Evolutionary conservation across 1,140 invertebrate species (phyloP).

Genomic region (Brachionus asplanchnoidis): DNA sequence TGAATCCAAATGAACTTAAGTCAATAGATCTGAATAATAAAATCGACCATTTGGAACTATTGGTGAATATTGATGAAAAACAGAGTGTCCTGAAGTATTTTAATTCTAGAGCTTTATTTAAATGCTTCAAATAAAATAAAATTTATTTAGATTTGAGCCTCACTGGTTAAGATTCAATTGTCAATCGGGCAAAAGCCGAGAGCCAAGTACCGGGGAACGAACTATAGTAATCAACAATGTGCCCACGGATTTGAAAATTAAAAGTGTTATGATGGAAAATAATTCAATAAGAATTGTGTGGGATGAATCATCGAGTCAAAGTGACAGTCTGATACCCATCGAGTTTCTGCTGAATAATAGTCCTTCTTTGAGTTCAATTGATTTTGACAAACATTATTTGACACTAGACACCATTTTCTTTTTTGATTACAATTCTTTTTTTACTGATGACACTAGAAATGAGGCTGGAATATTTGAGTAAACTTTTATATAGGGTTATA

Average conservation of each 20-base stretch:
- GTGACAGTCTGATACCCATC: not conserved
- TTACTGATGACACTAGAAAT: not conserved
- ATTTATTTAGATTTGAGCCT: slow-evolving; percentile 15
- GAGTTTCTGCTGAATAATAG: not conserved
- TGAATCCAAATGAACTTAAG: not conserved
- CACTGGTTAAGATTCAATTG: slow-evolving; percentile 38
- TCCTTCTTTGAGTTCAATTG: not conserved
- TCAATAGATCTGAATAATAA: not conserved
- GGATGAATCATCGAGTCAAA: not conserved
- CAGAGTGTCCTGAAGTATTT: not conserved
- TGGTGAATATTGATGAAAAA: not conserved
- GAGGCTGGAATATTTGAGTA: slow-evolving; percentile 3
- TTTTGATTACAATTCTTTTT: slow-evolving; percentile 10
- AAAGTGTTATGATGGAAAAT: not conserved
- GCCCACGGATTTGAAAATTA: not conserved
- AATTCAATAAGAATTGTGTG: not conserved
- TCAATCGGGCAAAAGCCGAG: slow-evolving; percentile 18
- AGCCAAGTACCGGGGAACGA: slow-evolving; percentile 16
- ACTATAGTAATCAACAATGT: slow-evolving; percentile 4
- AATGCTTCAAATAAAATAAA: not conserved
- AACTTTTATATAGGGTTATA: not conserved
- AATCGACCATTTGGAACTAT: not conserved
- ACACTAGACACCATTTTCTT: not conserved
- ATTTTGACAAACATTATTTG: not conserved
- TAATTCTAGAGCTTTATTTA: not conserved